Evolutionary conservation across 2,113 vertebrate species (phyloP).

Genomic region (Daboia siamensis): DNA sequence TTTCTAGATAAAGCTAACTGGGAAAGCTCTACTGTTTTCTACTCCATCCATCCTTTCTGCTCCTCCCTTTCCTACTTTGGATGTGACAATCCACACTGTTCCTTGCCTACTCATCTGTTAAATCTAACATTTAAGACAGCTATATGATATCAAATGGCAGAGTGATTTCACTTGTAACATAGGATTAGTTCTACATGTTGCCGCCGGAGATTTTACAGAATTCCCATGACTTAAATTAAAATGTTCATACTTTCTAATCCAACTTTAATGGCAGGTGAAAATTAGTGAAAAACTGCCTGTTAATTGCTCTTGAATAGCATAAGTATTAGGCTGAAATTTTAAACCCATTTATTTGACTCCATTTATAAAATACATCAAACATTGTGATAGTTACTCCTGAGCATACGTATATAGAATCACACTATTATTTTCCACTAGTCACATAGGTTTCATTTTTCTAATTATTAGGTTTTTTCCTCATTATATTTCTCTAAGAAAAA

Average conservation of each 20-base stretch:
- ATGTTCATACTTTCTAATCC: neutral
- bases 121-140: neutral
- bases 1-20: neutral
- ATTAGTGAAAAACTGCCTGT: neutral
- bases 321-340: neutral
- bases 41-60: neutral
- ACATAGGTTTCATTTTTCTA: neutral
- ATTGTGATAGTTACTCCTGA: neutral
- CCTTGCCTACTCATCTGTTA: neutral
- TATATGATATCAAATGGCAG: neutral
- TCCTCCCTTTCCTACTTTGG: too few relatives aligned
- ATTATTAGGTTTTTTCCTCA: neutral
- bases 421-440: neutral
- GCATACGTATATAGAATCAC: neutral
- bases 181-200: neutral
- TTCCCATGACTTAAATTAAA: constrained; percentile 1
- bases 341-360: neutral
- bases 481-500: neutral
- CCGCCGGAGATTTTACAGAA: neutral
- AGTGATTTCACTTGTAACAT: neutral
- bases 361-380: neutral
- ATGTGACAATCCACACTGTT: neutral
- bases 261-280: neutral
- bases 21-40: neutral
- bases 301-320: neutral